Conservation (phyloP, 2,888 invertebrate species). For the Aleiodes leptofemur region DNA sequence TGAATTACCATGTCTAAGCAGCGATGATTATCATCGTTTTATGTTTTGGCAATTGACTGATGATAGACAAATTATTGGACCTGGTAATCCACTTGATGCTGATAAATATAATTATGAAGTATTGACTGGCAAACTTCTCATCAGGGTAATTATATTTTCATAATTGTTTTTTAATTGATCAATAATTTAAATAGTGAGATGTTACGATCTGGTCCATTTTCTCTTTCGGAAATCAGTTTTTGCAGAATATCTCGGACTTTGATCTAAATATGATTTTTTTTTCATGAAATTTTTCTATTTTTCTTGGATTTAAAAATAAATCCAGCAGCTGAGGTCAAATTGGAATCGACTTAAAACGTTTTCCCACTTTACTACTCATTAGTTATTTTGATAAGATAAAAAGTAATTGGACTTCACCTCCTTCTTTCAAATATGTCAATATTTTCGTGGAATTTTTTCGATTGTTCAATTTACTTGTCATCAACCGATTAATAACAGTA, state of each 20-base stretch:
- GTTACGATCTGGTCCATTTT: too few relatives aligned
- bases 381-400: too few relatives aligned
- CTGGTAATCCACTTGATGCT: slow-evolving; percentile 79
- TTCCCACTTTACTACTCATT: too few relatives aligned
- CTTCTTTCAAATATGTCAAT: too few relatives aligned
- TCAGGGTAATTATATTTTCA: slow-evolving; percentile 78
- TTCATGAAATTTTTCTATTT: not conserved
- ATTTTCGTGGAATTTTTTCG: too few relatives aligned
- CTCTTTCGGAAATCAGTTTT: too few relatives aligned
- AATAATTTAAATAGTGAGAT: not conserved
- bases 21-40: slow-evolving; percentile 81
- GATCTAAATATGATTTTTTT: not conserved
- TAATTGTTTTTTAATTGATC: not conserved
- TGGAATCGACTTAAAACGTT: too few relatives aligned
- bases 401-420: too few relatives aligned
- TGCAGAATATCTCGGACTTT: too few relatives aligned
- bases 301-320: not conserved
- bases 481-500: too few relatives aligned
- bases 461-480: too few relatives aligned
- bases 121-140: slow-evolving; percentile 81
- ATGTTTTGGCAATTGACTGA: slow-evolving; percentile 81
- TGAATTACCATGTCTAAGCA: slow-evolving; percentile 80
- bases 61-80: slow-evolving; percentile 79
- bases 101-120: slow-evolving; percentile 83
- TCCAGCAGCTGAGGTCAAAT: too few relatives aligned